These are phyloP conservation scores for Dexiosoma caninum DNA, from an alignment of 2,888 invertebrate species.

Conservation along the genomic window DNA sequence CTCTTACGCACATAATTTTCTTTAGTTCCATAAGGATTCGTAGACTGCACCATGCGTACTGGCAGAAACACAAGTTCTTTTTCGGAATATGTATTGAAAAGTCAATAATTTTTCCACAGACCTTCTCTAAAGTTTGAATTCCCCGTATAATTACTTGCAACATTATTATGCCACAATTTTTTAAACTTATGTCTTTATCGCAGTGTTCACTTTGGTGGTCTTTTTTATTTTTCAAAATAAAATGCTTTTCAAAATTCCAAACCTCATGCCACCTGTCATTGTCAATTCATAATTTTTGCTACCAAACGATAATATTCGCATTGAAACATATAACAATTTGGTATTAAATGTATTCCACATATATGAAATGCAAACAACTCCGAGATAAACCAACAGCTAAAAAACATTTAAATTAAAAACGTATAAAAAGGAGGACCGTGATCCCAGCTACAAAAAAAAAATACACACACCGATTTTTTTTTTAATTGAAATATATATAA, in stretches of 20 bases:
- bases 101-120: too few species aligned
- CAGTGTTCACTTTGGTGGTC: conserved; percentile 48
- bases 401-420: conserved; percentile 20
- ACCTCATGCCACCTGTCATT: conserved; percentile 55
- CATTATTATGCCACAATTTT: too few species aligned
- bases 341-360: conserved; percentile 41
- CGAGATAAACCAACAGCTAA: neutral
- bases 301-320: neutral
- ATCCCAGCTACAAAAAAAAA: neutral
- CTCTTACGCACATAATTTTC: too few species aligned
- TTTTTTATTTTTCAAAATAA: neutral
- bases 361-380: conserved; percentile 9
- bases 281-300: conserved; percentile 33
- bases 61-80: too few species aligned
- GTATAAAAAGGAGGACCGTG: conserved; percentile 19
- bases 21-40: too few species aligned
- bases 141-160: too few species aligned
- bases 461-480: neutral
- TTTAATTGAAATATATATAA: conserved; percentile 65
- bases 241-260: conserved; percentile 22
- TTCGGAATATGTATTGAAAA: too few species aligned
- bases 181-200: too few species aligned
- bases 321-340: conserved; percentile 1
- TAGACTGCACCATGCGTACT: too few species aligned
- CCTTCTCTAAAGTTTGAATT: too few species aligned